Evolutionary conservation across 2,113 vertebrate genomes (phyloP).

Genomic region (Zosterops borbonicus): DNA sequence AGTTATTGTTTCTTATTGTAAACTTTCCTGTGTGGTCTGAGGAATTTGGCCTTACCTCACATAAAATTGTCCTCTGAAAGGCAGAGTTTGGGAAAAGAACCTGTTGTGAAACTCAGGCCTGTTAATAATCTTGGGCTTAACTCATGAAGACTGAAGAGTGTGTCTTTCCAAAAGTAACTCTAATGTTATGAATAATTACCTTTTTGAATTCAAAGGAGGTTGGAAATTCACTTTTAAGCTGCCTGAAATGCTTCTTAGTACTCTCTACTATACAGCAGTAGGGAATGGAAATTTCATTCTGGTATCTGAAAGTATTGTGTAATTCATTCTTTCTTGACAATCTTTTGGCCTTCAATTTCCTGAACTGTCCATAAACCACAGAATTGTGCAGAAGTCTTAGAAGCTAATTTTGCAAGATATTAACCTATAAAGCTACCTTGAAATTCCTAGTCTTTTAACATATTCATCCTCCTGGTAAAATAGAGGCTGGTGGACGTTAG

Average conservation of each 20-base stretch:
- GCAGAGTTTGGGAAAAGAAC: background rate
- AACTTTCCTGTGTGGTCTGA: background rate
- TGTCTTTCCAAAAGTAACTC: background rate
- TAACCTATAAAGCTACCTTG: background rate
- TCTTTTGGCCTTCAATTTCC: slow-evolving; percentile 57
- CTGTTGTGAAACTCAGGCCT: background rate
- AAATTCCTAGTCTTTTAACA: background rate
- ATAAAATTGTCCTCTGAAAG: slow-evolving; percentile 1
- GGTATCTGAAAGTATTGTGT: slow-evolving; percentile 48
- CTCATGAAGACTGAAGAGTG: background rate
- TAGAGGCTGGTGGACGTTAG: background rate
- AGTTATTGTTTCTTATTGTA: background rate
- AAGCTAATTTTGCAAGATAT: slow-evolving; percentile 64
- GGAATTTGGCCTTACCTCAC: background rate
- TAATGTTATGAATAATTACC: slow-evolving; percentile 58
- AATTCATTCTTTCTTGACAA: slow-evolving; percentile 55
- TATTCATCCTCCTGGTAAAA: background rate
- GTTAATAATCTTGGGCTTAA: slow-evolving; percentile 20
- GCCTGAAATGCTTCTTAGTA: slow-evolving; percentile 46
- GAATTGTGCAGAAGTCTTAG: slow-evolving; percentile 61
- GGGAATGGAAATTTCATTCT: slow-evolving; percentile 65
- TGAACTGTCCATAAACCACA: slow-evolving; percentile 64
- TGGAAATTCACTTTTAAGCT: slow-evolving; percentile 62
- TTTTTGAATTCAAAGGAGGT: slow-evolving; percentile 58
- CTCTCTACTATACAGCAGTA: slow-evolving; percentile 24